Percentiles rank a stretch among this genome's conserved stretches.
phyloP scores from a whole-genome alignment of 2,888 invertebrate species.

The Nomada goodeniana region DNA sequence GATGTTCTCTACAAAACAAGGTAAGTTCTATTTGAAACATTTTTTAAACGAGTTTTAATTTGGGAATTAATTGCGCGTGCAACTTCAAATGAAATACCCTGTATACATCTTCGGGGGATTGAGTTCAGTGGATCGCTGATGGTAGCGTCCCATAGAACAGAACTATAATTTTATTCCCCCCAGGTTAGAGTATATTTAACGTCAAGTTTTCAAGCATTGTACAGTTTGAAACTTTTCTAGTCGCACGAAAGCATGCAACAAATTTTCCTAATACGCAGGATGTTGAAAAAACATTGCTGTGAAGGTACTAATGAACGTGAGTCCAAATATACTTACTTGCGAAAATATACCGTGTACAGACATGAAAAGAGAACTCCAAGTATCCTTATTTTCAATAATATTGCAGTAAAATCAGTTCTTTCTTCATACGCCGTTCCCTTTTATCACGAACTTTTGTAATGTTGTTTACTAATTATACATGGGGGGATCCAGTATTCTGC shows the following conservation, averaged over 20 bases:
- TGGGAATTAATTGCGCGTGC: not conserved
- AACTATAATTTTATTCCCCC: conserved; percentile 29
- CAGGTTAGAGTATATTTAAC: conserved; percentile 28
- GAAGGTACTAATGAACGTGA: too few relatives aligned
- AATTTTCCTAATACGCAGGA: not conserved
- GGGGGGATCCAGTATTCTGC: too few relatives aligned
- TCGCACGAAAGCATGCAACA: not conserved
- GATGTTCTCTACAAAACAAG: not conserved
- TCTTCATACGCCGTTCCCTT: too few relatives aligned
- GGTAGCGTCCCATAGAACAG: conserved; percentile 25
- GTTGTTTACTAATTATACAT: too few relatives aligned
- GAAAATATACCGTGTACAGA: too few relatives aligned
- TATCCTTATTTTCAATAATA: too few relatives aligned
- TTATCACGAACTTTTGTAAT: too few relatives aligned
- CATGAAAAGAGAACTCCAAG: too few relatives aligned
- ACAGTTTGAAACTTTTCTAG: conserved; percentile 8
- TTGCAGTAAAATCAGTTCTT: too few relatives aligned
- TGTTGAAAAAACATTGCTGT: too few relatives aligned
- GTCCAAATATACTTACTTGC: too few relatives aligned
- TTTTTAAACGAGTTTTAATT: not conserved
- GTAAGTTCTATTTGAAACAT: not conserved
- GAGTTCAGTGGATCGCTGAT: conserved; percentile 19
- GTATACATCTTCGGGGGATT: conserved; percentile 17
- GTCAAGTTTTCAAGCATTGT: conserved; percentile 41
- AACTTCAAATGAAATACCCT: not conserved